These are phyloP conservation scores for Oscheius sp. DNA, from an alignment of 2,888 invertebrate genomes.

Conservation along the genomic window DNA sequence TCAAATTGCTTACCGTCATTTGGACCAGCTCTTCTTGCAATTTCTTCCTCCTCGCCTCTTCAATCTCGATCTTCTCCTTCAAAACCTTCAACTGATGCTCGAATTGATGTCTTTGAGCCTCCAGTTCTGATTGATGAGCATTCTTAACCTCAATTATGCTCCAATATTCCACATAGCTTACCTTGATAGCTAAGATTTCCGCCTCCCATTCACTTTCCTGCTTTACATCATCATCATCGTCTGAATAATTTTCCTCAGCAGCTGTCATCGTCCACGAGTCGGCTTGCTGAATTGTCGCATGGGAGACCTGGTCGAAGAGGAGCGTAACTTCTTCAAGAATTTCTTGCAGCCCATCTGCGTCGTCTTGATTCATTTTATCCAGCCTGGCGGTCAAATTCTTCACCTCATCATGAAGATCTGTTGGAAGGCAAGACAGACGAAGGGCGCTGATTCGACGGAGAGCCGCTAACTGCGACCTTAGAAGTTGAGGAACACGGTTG, in stretches of 20 bases:
- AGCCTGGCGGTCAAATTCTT: background rate
- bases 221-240: slow-evolving; percentile 35
- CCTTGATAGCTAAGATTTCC: slow-evolving; percentile 38
- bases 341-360: slow-evolving; percentile 21
- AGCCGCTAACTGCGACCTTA: slow-evolving; percentile 58
- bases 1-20: slow-evolving; percentile 33
- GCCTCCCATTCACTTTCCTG: slow-evolving; percentile 44
- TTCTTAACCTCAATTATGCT: slow-evolving; percentile 30
- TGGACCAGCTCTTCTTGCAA: slow-evolving; percentile 59
- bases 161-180: background rate
- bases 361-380: slow-evolving; percentile 27
- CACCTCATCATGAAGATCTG: slow-evolving; percentile 15
- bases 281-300: slow-evolving; percentile 11
- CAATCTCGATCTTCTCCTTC: slow-evolving; percentile 56
- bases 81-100: slow-evolving; percentile 59
- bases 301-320: slow-evolving; percentile 34
- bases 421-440: slow-evolving; percentile 13
- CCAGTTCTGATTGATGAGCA: slow-evolving; percentile 56
- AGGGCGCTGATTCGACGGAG: slow-evolving; percentile 42
- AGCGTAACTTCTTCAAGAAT: slow-evolving; percentile 34
- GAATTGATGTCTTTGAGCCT: slow-evolving; percentile 54
- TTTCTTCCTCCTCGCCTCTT: slow-evolving; percentile 52
- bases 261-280: slow-evolving; percentile 59
- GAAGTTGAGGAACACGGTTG: slow-evolving; percentile 52
- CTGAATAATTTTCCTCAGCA: background rate